Base-by-base conservation (phyloP, 2,797 vertebrate species). In the Sebastes dallii region DNA sequence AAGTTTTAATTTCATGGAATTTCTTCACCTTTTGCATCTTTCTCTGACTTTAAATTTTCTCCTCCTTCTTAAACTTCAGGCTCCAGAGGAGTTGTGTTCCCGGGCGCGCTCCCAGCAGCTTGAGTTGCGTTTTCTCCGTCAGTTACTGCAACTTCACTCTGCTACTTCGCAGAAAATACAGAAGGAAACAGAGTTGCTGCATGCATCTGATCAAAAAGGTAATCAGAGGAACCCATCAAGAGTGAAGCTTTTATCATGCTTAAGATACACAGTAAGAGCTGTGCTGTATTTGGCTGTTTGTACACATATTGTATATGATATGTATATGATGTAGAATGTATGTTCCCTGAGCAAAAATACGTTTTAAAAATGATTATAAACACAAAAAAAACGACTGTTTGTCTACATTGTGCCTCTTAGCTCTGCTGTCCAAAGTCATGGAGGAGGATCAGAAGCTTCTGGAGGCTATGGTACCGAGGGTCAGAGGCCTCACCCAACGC, bases 121-220 rank as follows among this genome's bases (percentile, higher is more conserved):
- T 42, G 91, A 94, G 79, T 77, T 95, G 62, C 86, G 93, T 55
- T 92, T 90, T 77, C 93, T 97, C 9, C 84, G 39, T 24, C 88
- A 91, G 32, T 80, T 95, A 36, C 82, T 95, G 39, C 90, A 92
- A 12, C 92, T 94, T 74, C 89, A 95, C 58, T 90, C 88, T 1
- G 71, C 80, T 13, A 89, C 92, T 3, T 70, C 92, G 66, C 84
- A 83, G 66, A 93, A 81, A 69, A 55, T 90, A 14, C 87, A 96
- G 77, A 91, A 84, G 52, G 91, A 90, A 70, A 80, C 82, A 2
- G 86, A 85, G 2, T 86, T 73, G 52, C 91, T 95, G 25, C 91
- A 89, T 7, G 92, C 89, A 5, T 89, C 93, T 8, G 93, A 95
- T 84, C 94, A 95, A 32, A 95, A 96, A 74, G 92, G 96, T 97